Base-by-base conservation (phyloP, 1,140 invertebrate genomes). In the Elysia chlorotica region DNA sequence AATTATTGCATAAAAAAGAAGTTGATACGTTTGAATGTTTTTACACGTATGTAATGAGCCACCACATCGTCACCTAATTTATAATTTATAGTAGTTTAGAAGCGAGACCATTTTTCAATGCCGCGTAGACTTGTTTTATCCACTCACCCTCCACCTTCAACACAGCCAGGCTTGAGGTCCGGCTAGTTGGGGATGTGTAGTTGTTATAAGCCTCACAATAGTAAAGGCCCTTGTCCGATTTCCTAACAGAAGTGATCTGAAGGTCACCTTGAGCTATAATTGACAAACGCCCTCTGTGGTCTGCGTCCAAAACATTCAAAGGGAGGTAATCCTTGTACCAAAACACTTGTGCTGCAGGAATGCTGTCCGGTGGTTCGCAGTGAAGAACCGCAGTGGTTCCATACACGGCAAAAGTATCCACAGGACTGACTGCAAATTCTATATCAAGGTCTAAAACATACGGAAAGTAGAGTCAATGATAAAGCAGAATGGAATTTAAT, bases 271-370 rank as follows among this genome's bases (percentile, higher is more conserved):
- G n/a, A n/a, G n/a, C n/a, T n/a, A n/a, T n/a, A n/a, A n/a, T n/a
- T n/a, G n/a, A n/a, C n/a, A n/a, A n/a, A n/a, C n/a, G n/a, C n/a
- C n/a, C n/a, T n/a, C n/a, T n/a, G 5, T 53, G 68, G 23, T 74
- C 79, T 23, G 57, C 56, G 10, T 62, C 48, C 38, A 66, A 36
- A 10, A 73, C 48, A 21, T 69, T 41, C 33, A 83, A 36, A 53
- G 74, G 72, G n/a, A 74, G 33, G 71, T 80, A 80, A 74, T 83
- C 72, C 62, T 82, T 85, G 75, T 85, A 85, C 83, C 83, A 85
- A 25, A 73, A 79, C 41, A 85, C 79, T 23, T 36, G 53, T 1
- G 82, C 80, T 14, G 79, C 65, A 6, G 83, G 83, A 33, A 80
- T 67, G 63, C 81, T 83, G 65, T 69, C 59, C 19, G 83, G 83